Conservation (phyloP, 2,113 vertebrate genomes). For the Cygnus atratus region DNA sequence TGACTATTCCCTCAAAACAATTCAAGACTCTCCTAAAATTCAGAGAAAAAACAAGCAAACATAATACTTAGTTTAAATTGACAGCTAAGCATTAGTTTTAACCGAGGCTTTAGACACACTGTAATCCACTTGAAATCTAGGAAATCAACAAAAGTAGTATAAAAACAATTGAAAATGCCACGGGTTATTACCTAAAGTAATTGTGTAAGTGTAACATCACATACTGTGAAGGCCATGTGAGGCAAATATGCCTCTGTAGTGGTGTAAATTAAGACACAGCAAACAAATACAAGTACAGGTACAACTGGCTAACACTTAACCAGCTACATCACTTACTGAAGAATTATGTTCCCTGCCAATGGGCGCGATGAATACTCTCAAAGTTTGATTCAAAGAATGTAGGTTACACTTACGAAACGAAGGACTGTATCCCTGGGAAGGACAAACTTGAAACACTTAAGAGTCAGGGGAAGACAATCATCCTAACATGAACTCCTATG, state of each 20-base stretch:
- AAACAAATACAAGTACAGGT: neutral
- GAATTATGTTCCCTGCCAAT: fast-evolving
- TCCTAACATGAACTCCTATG: neutral
- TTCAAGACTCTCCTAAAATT: constrained; percentile 1
- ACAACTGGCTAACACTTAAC: fast-evolving
- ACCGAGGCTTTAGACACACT: neutral
- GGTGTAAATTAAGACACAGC: neutral
- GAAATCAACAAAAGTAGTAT: neutral
- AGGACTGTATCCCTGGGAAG: neutral
- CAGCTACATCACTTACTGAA: neutral
- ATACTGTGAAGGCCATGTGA: fast-evolving
- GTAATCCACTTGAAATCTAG: neutral
- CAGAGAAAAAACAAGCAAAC: neutral
- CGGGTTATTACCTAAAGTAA: neutral
- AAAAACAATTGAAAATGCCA: fast-evolving
- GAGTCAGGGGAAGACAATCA: neutral
- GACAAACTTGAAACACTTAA: neutral
- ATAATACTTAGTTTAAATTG: neutral
- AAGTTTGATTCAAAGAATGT: neutral
- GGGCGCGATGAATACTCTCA: fast-evolving
- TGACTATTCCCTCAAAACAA: neutral
- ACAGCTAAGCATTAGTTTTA: neutral
- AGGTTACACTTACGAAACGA: neutral
- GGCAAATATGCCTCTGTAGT: neutral
- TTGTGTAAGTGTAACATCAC: neutral